Base-by-base conservation (phyloP, 2,797 vertebrate species). In the Florisuga fusca region DNA sequence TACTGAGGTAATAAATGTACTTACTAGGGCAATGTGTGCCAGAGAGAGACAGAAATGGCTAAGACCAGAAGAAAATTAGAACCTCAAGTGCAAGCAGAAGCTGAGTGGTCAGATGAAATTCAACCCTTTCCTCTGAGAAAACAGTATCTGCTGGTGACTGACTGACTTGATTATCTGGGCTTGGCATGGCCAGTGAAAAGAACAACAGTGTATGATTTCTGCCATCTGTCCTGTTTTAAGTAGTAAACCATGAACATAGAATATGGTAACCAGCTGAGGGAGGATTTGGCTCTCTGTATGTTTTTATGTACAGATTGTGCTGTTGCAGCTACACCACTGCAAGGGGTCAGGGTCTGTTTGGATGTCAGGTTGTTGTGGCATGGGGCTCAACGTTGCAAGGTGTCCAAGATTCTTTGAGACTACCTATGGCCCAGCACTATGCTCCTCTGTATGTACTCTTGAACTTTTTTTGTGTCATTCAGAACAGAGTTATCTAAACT, bases 11-110 rank as follows among this genome's bases (percentile, higher is more conserved):
- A 94, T 95, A 97, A 95, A 94, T 82, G 94, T 87, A 74, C 85
- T 94, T 96, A 96, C n/a, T 96, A 96, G 94, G 94, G 91, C 94
- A 94, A 87, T 73, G 41, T 95, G 95, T 95, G 96, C 87, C 89
- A 84, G 89, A 91, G 91, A 8, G 7, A 87, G 80, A 34, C 54
- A 92, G 94, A 95, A 96, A 91, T 87, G 91, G 84, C 91, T 91
- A 58, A 86, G 91, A 94, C 77, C 77, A 94, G 89, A 79, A 91
- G 93, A 94, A 95, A 97, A 96, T 93, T 86, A 86, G 92, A 95
- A 92, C 92, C 87, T 93, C 83, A 80, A 86, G 77, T 90, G 77
- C 78, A 73, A 89, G 48, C 77, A 88, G 80, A 88, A 86, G 77
- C 57, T 71, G 57, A 23, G 83, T 80, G 87, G 83, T 87, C 85